Evolutionary conservation across 1,140 invertebrate genomes (phyloP).

Genomic region (Pseudomyrmex pallidus): DNA sequence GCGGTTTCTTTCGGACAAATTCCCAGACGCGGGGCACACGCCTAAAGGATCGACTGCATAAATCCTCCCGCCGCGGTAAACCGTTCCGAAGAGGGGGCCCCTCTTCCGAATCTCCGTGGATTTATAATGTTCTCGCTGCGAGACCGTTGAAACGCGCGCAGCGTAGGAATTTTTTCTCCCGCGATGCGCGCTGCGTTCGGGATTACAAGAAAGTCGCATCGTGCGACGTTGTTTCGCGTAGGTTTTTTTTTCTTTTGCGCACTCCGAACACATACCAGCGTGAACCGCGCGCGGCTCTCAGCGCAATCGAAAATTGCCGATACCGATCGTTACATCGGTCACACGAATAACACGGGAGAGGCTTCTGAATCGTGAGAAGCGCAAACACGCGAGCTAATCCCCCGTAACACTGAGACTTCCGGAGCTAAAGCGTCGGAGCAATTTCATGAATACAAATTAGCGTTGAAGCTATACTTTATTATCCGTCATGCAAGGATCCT

Average conservation of each 20-base stretch:
- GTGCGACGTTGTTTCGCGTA: not conserved
- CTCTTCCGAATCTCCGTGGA: conserved; percentile 41
- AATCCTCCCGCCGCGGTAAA: conserved; percentile 63
- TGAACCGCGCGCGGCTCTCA: too few relatives aligned
- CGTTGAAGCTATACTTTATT: conserved; percentile 1
- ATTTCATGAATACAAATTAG: conserved; percentile 47
- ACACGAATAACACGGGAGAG: conserved; percentile 13
- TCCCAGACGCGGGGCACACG: conserved; percentile 69
- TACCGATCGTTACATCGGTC: not conserved
- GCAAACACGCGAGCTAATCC: not conserved
- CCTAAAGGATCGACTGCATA: conserved; percentile 68
- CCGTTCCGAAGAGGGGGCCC: conserved; percentile 30
- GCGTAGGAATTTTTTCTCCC: conserved; percentile 25
- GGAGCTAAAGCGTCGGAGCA: not conserved
- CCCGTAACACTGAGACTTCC: not conserved
- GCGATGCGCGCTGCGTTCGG: not conserved
- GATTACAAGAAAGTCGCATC: not conserved
- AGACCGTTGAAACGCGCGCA: conserved; percentile 12
- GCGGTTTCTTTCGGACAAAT: conserved; percentile 64
- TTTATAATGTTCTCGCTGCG: conserved; percentile 61
- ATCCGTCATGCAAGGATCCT: not conserved
- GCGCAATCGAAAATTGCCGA: not conserved
- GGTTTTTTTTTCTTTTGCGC: not conserved
- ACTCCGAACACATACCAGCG: not conserved
- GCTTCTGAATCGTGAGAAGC: not conserved